Evolutionary conservation across 2,888 invertebrate species (phyloP).

Genomic region (Caenorhabditis drosophilae): DNA sequence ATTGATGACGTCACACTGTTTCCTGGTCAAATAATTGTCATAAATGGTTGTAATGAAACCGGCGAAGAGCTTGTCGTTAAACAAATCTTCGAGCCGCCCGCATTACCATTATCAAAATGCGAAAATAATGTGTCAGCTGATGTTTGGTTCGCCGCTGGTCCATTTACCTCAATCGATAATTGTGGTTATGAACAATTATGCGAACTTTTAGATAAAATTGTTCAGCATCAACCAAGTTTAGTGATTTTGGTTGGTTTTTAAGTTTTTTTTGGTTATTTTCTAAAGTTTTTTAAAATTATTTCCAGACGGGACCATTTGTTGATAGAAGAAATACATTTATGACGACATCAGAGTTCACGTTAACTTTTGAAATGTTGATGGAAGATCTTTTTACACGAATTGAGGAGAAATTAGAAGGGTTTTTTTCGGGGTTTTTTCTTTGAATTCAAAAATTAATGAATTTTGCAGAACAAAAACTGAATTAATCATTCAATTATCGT

Average conservation of each 20-base stretch:
- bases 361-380: conserved; percentile 13
- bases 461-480: conserved; percentile 23
- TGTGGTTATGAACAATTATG: conserved; percentile 39
- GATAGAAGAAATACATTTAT: conserved; percentile 34
- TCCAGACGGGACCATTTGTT: conserved; percentile 42
- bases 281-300: too few relatives aligned
- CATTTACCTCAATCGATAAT: conserved; percentile 33
- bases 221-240: conserved; percentile 20
- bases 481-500: conserved; percentile 35
- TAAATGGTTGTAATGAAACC: conserved; percentile 25
- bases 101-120: not conserved
- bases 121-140: conserved; percentile 8
- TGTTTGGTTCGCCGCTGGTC: conserved; percentile 41
- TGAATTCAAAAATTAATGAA: not conserved
- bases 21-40: conserved; percentile 37
- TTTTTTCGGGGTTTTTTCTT: not conserved
- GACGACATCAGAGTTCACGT: conserved; percentile 7
- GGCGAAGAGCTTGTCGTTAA: conserved; percentile 25
- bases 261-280: not conserved
- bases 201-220: conserved; percentile 34
- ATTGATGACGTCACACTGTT: conserved; percentile 33
- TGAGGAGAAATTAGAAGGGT: conserved; percentile 25
- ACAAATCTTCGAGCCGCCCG: conserved; percentile 11
- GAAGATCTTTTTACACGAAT: conserved; percentile 27
- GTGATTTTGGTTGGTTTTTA: conserved; percentile 27